Base-by-base conservation (phyloP, 1,140 invertebrate genomes). In the Ips typographus region DNA sequence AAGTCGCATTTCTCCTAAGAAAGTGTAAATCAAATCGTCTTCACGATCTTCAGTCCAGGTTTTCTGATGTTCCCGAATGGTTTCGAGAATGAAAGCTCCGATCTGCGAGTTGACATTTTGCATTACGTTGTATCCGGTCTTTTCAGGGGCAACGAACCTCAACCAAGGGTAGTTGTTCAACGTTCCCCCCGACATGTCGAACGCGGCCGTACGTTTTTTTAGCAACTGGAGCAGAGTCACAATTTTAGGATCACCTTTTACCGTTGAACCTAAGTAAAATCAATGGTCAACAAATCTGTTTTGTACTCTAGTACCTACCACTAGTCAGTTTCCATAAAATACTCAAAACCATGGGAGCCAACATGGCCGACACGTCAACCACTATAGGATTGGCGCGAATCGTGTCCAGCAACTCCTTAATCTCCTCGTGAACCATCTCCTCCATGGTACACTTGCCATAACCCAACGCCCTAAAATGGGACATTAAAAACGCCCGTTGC, bases 281-380 rank as follows among this genome's bases (percentile, higher is more conserved):
- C 22, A 22, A 22, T 22, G 22, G 22, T 22, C 22, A 22, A 22
- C 22, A 22, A 22, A 22, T 22, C 22, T 55, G 52, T 2, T 55
- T 55, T 55, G 6, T 55, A 58, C 8, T 42, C 41, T 2, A 40
- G 40, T 59, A n/a, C 43, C 1, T 71, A 1, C 90, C 89, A 44
- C 89, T 89, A 1, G 91, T 82, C 73, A 92, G 83, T 42, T 82
- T 82, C 88, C 91, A 93, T 1, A 94, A 78, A 2, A 89, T 85
- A 79, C 93, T 93, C 1, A 91, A 74, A 2, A 90, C 84, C 0
- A 85, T 81, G 1, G 89, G 79, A 65, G 87, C 85, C 65, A 91
- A 87, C 44, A 83, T 81, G 3, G 76, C 73, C 59, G 86, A 83
- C 59, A 87, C 84, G 1, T 72, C 59, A 1, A 88, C 0, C 81